phyloP scores from a whole-genome alignment of 2,888 invertebrate species.

The Dasysyrphus albostriatus region DNA sequence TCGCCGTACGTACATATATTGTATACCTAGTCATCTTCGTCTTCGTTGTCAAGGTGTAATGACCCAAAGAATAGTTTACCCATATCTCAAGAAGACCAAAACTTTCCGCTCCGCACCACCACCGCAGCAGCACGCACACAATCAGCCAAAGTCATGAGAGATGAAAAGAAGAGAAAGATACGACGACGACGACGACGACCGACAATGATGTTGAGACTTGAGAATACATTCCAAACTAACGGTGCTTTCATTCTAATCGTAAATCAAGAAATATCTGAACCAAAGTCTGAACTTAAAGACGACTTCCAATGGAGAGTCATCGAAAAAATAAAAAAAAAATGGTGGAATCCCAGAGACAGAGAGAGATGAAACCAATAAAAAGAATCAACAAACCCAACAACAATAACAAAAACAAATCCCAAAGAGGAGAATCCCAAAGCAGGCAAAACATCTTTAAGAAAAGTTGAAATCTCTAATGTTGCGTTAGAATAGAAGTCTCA shows the following conservation, averaged over 20 bases:
- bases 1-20: background rate
- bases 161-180: slow-evolving; percentile 46
- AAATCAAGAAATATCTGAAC: slow-evolving; percentile 72
- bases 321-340: slow-evolving; percentile 10
- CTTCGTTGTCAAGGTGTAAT: slow-evolving; percentile 65
- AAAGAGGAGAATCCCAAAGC: slow-evolving; percentile 64
- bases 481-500: slow-evolving; percentile 58
- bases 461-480: slow-evolving; percentile 47
- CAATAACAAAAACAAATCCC: slow-evolving; percentile 18
- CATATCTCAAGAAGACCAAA: slow-evolving; percentile 46
- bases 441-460: slow-evolving; percentile 21
- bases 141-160: slow-evolving; percentile 28
- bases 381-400: background rate
- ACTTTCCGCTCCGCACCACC: background rate
- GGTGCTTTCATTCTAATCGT: slow-evolving; percentile 75
- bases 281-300: slow-evolving; percentile 53
- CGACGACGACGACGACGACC: background rate
- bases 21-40: slow-evolving; percentile 18
- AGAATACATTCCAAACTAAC: slow-evolving; percentile 67
- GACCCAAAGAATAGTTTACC: slow-evolving; percentile 71
- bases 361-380: slow-evolving; percentile 41
- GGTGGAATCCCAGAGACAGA: slow-evolving; percentile 43
- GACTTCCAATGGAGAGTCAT: slow-evolving; percentile 45
- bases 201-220: background rate
- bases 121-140: slow-evolving; percentile 30